Evolutionary conservation across 2,888 invertebrate species (phyloP), one percentile per base, ranked within the genome.

Genomic region (Rhingia rostrata): DNA sequence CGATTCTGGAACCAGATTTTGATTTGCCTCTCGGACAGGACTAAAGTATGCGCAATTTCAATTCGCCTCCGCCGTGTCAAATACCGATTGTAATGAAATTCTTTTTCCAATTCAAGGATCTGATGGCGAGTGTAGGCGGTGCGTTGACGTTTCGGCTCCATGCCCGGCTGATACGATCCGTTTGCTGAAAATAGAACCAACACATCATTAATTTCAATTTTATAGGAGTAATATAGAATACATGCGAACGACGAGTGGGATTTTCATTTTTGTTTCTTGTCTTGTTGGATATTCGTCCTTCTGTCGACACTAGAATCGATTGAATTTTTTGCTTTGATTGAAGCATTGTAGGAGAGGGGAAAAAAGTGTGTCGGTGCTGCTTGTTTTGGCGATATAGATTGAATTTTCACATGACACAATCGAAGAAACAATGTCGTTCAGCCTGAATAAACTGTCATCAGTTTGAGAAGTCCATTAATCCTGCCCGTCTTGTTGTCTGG

Each of bases 61-160:
- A 99, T 98, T 91, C 99, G 94, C 92, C 98, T 94, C 91, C 98
- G 94, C 88, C 99, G 94, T 81, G 98, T 98, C 92, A 99, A 94
- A 93, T 99, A 99, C 90, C 97, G 95, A 93, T 98, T 99, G 94
- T 96, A 98, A 92, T 98, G 98, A 92, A 99, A 99, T 93, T 98
- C 98, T 92, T 98, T 98, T 92, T 98, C 98, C 90, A 99, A 93
- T 92, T 99, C 98, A 91, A 99, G 93, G 90, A 98, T 98, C 94
- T 99, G 99, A 93, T 98, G 98, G 92, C 98, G 95, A 83, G 98
- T 99, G 94, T 99, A 99, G 86, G 98, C 98, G 87, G 98, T 99
- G 88, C 99, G 94, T 91, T 98, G 98, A 86, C 99, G 94, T 92
- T 98, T 98, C 66, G 98, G 97, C 91, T 98, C 98, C 96, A 97